Evolutionary conservation across 2,113 vertebrate genomes (phyloP).

Genomic region (Leptobrachium leishanense): DNA sequence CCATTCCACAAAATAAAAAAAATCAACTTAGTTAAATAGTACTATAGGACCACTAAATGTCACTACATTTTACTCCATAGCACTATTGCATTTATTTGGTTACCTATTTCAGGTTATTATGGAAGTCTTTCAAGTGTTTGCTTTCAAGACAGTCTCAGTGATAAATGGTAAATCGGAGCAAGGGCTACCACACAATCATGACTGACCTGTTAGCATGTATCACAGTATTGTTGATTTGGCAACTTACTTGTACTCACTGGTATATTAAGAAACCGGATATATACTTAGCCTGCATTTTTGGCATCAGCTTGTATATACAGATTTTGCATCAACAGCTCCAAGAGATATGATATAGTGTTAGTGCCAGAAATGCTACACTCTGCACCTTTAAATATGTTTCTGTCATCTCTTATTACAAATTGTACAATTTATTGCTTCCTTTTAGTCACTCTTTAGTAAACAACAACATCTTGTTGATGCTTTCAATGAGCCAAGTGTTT

Average conservation of each 20-base stretch:
- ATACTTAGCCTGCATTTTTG: constrained; percentile 60
- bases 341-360: constrained; percentile 62
- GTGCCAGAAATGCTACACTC: constrained; percentile 74
- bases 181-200: constrained; percentile 25
- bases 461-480: not conserved
- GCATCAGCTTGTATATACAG: constrained; percentile 56
- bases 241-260: constrained; percentile 18
- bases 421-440: constrained; percentile 9
- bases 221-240: constrained; percentile 14
- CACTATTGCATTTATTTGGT: constrained; percentile 23
- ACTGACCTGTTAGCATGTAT: constrained; percentile 40
- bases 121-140: constrained; percentile 1
- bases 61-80: constrained; percentile 20
- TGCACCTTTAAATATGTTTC: constrained; percentile 62
- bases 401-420: constrained; percentile 50
- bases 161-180: constrained; percentile 5
- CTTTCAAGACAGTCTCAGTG: not conserved
- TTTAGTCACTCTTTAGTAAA: not conserved
- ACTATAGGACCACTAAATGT: constrained; percentile 30
- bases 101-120: constrained; percentile 16
- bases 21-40: constrained; percentile 16
- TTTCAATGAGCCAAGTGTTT: not conserved
- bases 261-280: constrained; percentile 32
- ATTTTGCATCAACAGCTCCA: constrained; percentile 64
- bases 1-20: constrained; percentile 27